Conservation (phyloP, 2,888 invertebrate species). For the Lucinisca nassula region DNA sequence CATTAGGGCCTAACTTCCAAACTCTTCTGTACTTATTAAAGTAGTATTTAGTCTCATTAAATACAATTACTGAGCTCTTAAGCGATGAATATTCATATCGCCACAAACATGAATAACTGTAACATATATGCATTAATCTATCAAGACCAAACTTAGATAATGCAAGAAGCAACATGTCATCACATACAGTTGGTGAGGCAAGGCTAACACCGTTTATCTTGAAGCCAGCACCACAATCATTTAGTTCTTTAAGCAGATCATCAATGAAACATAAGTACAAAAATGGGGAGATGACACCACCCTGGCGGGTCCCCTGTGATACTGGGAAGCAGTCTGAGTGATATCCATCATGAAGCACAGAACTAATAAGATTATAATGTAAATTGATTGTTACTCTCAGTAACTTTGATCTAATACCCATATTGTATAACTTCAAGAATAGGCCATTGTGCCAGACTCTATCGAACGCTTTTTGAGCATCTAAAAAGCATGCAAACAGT, state of each 20-base stretch:
- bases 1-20: neutral
- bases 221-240: neutral
- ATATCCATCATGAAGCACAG: neutral
- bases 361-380: neutral
- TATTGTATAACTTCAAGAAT: neutral
- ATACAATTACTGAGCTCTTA: neutral
- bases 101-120: neutral
- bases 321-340: neutral
- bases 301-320: neutral
- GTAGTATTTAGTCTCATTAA: neutral
- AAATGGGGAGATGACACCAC: neutral
- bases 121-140: neutral
- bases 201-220: neutral
- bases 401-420: neutral
- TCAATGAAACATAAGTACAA: constrained; percentile 1
- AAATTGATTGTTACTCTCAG: neutral
- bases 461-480: constrained; percentile 3
- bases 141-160: neutral
- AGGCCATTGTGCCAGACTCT: constrained; percentile 11
- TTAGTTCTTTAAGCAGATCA: neutral
- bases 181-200: neutral
- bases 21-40: neutral
- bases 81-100: neutral
- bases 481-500: constrained; percentile 13
- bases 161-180: constrained; percentile 8